Base-by-base conservation (phyloP, 2,888 invertebrate species). In the Alviniconcha strummeri region DNA sequence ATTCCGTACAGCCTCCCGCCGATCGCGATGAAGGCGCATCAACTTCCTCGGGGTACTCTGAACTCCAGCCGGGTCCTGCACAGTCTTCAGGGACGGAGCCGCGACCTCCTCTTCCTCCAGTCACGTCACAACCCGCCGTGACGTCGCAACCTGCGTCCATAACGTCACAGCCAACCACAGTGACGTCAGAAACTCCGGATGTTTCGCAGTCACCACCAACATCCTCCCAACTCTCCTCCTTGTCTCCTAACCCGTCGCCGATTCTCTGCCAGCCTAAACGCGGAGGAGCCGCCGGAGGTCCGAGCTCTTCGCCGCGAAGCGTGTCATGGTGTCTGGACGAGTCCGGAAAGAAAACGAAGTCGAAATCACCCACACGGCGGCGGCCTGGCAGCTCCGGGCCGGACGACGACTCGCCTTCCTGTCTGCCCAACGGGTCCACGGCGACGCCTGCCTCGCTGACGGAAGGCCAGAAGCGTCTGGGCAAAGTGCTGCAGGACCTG, bases 321-420 rank as follows among this genome's bases (percentile, higher is more conserved):
- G 82, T 82, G 77, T 82, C 82, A 7, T 82, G 82, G 82, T 77
- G 69, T 11, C 69, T 82, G 77, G 82, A 77, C 19, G 67, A 52
- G 56, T 1, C 36, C 4, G 64, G n/a, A 15, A 75, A 54, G 13
- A 75, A n/a, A 57, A 64, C n/a, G 55, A 60, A 64, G 57, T 56
- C 77, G 7, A 56, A 13, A 15, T 13, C 82, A 6, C 9, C 67
- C 0, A 17, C 67, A 55, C 60, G 67, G n/a, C 19, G 36, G 36
- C 36, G 36, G 7, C 7, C 55, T 5, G 15, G 5, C 4, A 67
- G 13, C 8, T 69, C 69, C 55, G 9, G 15, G 13, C 3, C 52
- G 0, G 57, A 11, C 0, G 60, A 6, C 11, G 72, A 60, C 19
- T n/a, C 11, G 8, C 4, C 36, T 8, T 55, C 80, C 1, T 67